These are phyloP conservation scores for Mola mola DNA, from an alignment of 2,113 vertebrate species.

Conservation along the genomic window DNA sequence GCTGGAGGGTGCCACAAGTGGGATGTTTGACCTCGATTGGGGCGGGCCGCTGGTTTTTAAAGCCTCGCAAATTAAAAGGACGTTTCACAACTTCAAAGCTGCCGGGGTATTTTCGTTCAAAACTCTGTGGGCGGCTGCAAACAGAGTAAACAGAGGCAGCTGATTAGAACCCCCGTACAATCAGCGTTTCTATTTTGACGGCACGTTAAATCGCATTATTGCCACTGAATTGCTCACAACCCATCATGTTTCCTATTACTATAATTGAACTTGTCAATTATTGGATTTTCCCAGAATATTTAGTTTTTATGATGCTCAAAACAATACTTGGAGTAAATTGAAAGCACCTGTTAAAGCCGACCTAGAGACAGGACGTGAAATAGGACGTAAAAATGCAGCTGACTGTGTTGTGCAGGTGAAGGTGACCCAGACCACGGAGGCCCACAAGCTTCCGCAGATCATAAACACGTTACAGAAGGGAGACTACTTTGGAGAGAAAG, in stretches of 20 bases:
- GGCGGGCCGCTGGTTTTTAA: conserved; percentile 41
- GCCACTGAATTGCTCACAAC: neutral
- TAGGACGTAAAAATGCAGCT: neutral
- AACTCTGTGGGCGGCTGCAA: no score
- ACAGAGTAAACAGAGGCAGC: no score
- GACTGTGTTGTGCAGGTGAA: conserved; percentile 71
- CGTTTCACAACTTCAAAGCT: conserved; percentile 17
- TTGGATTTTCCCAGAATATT: neutral
- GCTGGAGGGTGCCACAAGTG: conserved; percentile 20
- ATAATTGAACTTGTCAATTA: conserved; percentile 4
- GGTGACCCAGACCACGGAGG: conserved; percentile 80
- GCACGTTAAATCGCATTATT: neutral
- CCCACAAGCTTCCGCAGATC: conserved; percentile 70
- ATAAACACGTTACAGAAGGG: conserved; percentile 82
- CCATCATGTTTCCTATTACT: conserved; percentile 10
- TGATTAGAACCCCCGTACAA: neutral
- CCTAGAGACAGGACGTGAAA: neutral
- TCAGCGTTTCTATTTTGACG: conserved; percentile 14
- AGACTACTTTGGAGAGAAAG: conserved; percentile 85
- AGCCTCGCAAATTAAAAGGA: conserved; percentile 31
- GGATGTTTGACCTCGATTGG: conserved; percentile 27
- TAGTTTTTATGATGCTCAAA: neutral
- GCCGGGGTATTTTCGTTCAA: neutral
- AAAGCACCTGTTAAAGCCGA: conserved; percentile 24
- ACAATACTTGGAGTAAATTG: neutral